Percentiles rank a stretch among this genome's conserved stretches.
phyloP scores from a whole-genome alignment of 2,113 vertebrate species.

The Calypte anna region DNA sequence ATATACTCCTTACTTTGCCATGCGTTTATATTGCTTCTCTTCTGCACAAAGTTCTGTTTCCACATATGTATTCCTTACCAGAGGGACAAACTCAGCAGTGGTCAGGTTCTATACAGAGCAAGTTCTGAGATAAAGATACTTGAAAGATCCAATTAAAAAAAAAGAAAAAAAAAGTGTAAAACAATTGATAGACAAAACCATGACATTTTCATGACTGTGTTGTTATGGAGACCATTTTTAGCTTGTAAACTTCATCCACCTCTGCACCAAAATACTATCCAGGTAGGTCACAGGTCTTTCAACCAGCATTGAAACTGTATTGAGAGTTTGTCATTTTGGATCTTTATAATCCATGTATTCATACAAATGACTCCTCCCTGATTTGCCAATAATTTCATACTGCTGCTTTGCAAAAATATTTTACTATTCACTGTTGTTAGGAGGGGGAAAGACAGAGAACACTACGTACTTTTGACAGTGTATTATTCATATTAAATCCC shows the following conservation, averaged over 20 bases:
- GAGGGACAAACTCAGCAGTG: constrained; percentile 27
- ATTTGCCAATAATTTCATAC: neutral
- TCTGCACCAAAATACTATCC: neutral
- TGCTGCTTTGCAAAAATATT: neutral
- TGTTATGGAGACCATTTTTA: constrained; percentile 43
- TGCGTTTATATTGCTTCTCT: neutral
- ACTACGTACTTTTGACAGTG: neutral
- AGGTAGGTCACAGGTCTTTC: neutral
- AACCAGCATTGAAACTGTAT: neutral
- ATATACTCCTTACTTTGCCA: neutral
- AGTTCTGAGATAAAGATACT: constrained; percentile 47
- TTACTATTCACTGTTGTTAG: neutral
- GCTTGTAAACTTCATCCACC: neutral
- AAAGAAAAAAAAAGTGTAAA: neutral
- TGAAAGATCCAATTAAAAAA: constrained; percentile 36
- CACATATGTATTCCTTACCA: neutral
- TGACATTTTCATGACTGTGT: constrained; percentile 50
- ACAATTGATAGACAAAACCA: constrained; percentile 22
- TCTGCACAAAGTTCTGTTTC: neutral
- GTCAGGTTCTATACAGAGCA: constrained; percentile 38
- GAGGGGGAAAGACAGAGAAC: neutral
- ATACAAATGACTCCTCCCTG: neutral
- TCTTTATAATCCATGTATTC: neutral
- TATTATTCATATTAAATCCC: neutral
- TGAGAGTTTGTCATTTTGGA: neutral